Conservation (phyloP, 2,113 vertebrate genomes). For the Bungarus multicinctus region DNA sequence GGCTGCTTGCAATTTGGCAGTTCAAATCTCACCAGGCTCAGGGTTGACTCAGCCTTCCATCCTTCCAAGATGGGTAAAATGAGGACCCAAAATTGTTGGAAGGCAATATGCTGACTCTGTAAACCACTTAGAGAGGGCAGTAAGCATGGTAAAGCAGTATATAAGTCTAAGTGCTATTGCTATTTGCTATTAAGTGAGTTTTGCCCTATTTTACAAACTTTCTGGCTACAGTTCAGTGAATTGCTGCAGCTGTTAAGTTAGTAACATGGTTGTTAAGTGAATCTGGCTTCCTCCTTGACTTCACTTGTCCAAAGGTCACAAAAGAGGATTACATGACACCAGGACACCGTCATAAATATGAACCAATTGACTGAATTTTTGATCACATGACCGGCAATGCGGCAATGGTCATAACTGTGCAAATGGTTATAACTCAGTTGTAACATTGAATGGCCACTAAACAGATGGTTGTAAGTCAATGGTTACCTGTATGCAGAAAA, state of each 20-base stretch:
- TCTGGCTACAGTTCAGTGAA: neutral
- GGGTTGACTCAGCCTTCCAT: no score
- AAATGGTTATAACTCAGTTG: neutral
- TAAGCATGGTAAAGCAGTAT: no score
- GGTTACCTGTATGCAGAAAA: conserved; percentile 62
- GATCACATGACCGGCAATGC: neutral
- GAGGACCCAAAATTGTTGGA: no score
- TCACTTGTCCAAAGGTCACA: neutral
- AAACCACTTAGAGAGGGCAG: no score
- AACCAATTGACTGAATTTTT: no score
- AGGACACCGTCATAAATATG: no score
- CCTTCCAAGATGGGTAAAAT: no score
- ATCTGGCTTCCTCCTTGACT: neutral
- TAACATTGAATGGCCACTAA: neutral
- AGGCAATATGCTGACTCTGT: no score
- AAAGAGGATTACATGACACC: no score
- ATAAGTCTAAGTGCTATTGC: no score
- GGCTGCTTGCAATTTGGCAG: no score
- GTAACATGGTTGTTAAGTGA: neutral
- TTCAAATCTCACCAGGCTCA: no score
- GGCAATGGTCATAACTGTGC: neutral
- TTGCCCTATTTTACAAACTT: neutral
- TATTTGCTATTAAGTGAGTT: neutral
- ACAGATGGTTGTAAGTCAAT: neutral
- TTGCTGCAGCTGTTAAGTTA: neutral